Evolutionary conservation across 92 coral and sea anemone genomes (phyloP), one percentile per base, ranked within the genome.

Genomic region (Porites cylindrica): DNA sequence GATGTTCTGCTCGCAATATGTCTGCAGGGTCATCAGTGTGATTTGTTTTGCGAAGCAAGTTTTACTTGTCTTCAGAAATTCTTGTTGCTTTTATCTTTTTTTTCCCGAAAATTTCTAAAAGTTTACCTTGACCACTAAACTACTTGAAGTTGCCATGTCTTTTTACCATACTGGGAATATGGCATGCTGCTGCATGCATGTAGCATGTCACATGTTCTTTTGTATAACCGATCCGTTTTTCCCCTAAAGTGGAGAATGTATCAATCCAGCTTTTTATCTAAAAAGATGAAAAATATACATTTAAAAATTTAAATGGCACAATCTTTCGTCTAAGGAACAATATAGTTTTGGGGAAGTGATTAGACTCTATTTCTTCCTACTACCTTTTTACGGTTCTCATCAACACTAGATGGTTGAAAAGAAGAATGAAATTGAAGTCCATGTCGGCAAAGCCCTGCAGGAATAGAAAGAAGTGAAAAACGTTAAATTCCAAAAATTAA

Each of bases 21-120:
- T 71, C 85, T 26, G 90, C 84, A 51, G 84, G 84, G 16, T 86
- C 90, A 86, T 86, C 90, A 51, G 79, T 78, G 89, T 85, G 89
- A 56, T 77, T 85, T 1, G 68, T 66, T 69, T 86, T 86, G 4
- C 89, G 14, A 51, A 77, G 83, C 0, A 85, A 1, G 13, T 66
- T 85, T 29, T 38, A 13, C 14, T 83, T 13, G 8, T 83, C 83
- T 53, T 85, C 89, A 76, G 77, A 77, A 16, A 50, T 76, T 13
- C 77, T 86, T 86, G 58, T 52, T 52, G 7, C 10, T 6, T 52
- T 6, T 6, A 52, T 6, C 7, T 52, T 52, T 52, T 13, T 10
- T 20, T 2, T 47, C 14, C 23, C 74, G 17, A 69, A 69, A 70
- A 7, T 38, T 70, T 1, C 19, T 7, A 70, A 29, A 71, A 14